Conservation (phyloP, 2,797 vertebrate genomes). For the Valencia hispanica region DNA sequence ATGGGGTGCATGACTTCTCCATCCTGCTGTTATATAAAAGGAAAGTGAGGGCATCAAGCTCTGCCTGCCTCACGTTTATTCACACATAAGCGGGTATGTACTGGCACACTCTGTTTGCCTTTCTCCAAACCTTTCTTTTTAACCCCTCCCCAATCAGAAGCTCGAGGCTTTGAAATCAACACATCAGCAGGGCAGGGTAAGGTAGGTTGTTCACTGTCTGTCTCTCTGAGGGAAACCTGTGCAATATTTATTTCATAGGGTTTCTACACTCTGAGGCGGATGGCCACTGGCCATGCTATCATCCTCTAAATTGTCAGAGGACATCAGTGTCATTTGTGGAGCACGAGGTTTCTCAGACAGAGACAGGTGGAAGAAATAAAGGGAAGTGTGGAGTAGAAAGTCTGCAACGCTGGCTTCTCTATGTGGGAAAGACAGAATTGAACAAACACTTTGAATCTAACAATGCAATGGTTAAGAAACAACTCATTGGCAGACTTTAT, state of each 20-base stretch:
- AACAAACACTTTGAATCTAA: conserved; percentile 23
- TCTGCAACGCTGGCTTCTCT: not conserved
- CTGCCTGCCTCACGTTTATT: conserved; percentile 45
- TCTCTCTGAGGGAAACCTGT: conserved; percentile 42
- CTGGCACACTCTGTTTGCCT: conserved; percentile 7
- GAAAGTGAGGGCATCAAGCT: conserved; percentile 47
- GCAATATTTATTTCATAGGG: conserved; percentile 67
- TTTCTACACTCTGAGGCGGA: conserved; percentile 44
- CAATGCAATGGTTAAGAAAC: conserved; percentile 4
- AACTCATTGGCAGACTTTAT: conserved; percentile 11
- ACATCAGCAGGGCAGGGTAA: no score
- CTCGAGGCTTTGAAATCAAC: no score
- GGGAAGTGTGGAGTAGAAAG: conserved; percentile 6
- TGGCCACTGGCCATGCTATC: conserved; percentile 53
- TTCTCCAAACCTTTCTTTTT: not conserved
- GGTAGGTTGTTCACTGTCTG: conserved; percentile 10
- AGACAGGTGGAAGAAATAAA: conserved; percentile 14
- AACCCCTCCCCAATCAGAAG: no score
- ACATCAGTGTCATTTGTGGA: conserved; percentile 42
- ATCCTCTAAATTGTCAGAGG: conserved; percentile 59
- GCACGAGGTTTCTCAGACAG: conserved; percentile 18
- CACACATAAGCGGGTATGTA: conserved; percentile 6
- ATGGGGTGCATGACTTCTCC: conserved; percentile 75
- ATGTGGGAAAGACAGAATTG: not conserved
- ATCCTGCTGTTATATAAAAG: conserved; percentile 65